phyloP scores from a whole-genome alignment of 30 jellyfish, hydroid and myxozoan species.

The Pelagia noctiluca region DNA sequence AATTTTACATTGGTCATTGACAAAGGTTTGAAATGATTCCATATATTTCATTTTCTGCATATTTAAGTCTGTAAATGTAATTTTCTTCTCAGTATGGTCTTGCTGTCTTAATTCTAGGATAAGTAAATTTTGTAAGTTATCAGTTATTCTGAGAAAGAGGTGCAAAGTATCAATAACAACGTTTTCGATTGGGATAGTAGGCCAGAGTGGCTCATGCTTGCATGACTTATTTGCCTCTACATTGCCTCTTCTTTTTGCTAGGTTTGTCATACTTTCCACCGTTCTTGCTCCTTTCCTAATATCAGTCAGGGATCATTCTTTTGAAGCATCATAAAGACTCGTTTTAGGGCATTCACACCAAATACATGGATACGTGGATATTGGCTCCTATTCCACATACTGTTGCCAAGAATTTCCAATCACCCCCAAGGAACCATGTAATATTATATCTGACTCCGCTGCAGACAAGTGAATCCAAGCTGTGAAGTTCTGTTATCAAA shows the following conservation, averaged over 20 bases:
- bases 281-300: constrained; percentile 16
- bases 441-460: not conserved
- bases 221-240: not conserved
- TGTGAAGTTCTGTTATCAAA: not conserved
- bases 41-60: constrained; percentile 1
- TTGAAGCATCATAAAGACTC: not conserved
- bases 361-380: constrained; percentile 27
- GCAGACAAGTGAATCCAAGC: not conserved
- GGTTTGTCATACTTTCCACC: not conserved
- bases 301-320: constrained; percentile 22
- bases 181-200: constrained; percentile 5
- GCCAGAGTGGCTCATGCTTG: constrained; percentile 33
- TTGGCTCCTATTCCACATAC: constrained; percentile 46
- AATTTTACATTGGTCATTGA: not conserved
- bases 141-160: constrained; percentile 34
- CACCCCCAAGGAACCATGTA: constrained; percentile 47
- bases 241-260: not conserved
- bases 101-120: constrained; percentile 21
- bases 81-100: constrained; percentile 16
- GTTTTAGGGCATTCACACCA: constrained; percentile 58
- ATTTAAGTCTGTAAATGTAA: not conserved
- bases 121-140: constrained; percentile 8
- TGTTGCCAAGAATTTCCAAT: constrained; percentile 49
- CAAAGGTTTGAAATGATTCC: constrained; percentile 9
- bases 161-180: constrained; percentile 50